Evolutionary conservation across 2,113 vertebrate species (phyloP), one percentile per base, ranked within the genome.

Genomic region (Brachypteracias leptosomus): DNA sequence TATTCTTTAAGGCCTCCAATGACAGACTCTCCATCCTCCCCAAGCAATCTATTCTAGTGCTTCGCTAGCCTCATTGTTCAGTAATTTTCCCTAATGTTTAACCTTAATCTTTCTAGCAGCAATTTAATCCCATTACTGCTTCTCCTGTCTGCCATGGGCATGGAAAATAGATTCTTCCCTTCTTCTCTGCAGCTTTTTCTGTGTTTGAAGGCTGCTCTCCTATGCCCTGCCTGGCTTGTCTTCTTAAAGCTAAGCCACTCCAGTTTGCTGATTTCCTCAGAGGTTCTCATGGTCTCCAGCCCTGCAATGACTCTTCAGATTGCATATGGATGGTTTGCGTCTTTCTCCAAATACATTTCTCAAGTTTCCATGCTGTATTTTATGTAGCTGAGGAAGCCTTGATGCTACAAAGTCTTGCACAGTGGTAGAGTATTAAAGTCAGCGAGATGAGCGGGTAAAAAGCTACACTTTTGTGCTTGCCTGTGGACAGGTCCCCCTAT

Each of bases 11-110:
- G 93, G 52, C 65, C 66, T 89, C 33, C 70, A 87, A 16, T 42
- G 91, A 89, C 84, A 85, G 57, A 89, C 66, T 85, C 80, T 92
- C 52, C 80, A 57, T 92, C 61, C 47, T 90, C 46, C 89, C 26
- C 44, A 65, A 16, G 91, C 94, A 97, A 92, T 93, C 75, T 68
- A 25, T 95, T 90, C 91, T 85, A 91, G 77, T 89, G 76, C 90
- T 95, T 95, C 11, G 26, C 85, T 87, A 84, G 90, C 73, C 80
- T 97, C 89, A 68, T 92, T 91, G 61, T 92, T 93, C 86, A 68
- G 73, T 93, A 92, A 95, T 95, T 96, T 97, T 78, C 93, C 88
- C 40, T 97, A 89, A 96, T 94, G 89, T 96, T 95, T 94, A 95
- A 95, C 91, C 89, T 95, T 91, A 90, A 92, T 95, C 94, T 96